These are phyloP conservation scores for Gari tellinella DNA, from an alignment of 2,888 invertebrate species.

Conservation along the genomic window DNA sequence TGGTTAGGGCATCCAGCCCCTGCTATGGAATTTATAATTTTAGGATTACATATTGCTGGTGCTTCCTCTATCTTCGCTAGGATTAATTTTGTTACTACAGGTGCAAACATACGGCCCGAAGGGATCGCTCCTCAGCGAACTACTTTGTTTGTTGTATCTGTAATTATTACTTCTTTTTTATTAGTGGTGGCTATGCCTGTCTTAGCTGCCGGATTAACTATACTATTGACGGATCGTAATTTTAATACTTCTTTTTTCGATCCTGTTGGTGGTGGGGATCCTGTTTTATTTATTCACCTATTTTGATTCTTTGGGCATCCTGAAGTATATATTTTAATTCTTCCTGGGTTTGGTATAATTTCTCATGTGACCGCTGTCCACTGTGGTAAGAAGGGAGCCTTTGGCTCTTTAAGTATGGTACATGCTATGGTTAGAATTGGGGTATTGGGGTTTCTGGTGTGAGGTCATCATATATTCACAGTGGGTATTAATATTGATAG, in stretches of 20 bases:
- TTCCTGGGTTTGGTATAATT: slow-evolving; percentile 93
- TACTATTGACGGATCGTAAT: slow-evolving; percentile 92
- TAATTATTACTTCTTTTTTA: slow-evolving; percentile 88
- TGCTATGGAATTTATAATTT: slow-evolving; percentile 91
- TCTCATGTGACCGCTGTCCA: slow-evolving; percentile 90
- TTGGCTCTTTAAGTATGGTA: slow-evolving; percentile 91
- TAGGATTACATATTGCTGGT: slow-evolving; percentile 91
- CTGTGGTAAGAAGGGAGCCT: slow-evolving; percentile 89
- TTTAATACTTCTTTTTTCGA: slow-evolving; percentile 93
- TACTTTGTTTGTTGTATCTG: slow-evolving; percentile 91
- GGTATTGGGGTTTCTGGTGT: slow-evolving; percentile 92
- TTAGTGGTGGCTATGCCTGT: slow-evolving; percentile 90
- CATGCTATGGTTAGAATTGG: slow-evolving; percentile 94
- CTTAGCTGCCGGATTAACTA: slow-evolving; percentile 92
- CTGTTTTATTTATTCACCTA: slow-evolving; percentile 92
- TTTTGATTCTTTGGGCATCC: slow-evolving; percentile 96
- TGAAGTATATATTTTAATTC: slow-evolving; percentile 94
- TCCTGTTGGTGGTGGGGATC: slow-evolving; percentile 91
- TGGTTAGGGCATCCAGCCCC: slow-evolving; percentile 88
- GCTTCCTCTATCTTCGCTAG: slow-evolving; percentile 89
- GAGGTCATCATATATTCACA: slow-evolving; percentile 94
- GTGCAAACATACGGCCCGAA: slow-evolving; percentile 89
- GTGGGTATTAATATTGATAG: slow-evolving; percentile 93
- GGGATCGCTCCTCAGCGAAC: slow-evolving; percentile 88
- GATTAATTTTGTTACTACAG: slow-evolving; percentile 92